Evolutionary conservation across 2,888 invertebrate genomes (phyloP).

Genomic region (Yponomeuta malinellus): DNA sequence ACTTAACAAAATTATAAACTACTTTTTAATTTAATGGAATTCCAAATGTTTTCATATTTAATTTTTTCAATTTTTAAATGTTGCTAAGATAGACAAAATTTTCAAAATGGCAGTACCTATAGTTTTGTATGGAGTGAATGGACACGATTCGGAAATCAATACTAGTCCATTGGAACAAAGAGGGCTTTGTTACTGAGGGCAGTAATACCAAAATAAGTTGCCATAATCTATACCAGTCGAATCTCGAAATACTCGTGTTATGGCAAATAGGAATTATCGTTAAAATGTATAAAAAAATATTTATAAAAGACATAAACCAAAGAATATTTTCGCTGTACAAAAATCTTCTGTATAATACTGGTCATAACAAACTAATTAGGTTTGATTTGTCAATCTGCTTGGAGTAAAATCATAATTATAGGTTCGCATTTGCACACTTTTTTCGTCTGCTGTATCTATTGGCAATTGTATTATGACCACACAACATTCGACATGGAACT

Average conservation of each 20-base stretch:
- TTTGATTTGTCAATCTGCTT: neutral
- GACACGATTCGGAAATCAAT: neutral
- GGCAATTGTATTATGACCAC: neutral
- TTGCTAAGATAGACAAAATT: neutral
- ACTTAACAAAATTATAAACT: neutral
- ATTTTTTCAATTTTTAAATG: neutral
- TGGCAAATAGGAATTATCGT: neutral
- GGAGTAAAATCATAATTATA: neutral
- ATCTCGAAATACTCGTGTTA: neutral
- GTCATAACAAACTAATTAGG: neutral
- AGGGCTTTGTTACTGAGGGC: no score
- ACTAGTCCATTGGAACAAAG: neutral
- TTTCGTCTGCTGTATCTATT: neutral
- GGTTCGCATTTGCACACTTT: neutral
- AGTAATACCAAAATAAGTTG: no score
- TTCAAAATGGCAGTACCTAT: conserved; percentile 4
- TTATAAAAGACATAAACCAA: neutral
- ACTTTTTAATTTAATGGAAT: neutral
- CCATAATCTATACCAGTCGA: neutral
- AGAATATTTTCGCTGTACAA: neutral
- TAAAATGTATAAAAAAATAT: neutral
- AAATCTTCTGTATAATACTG: neutral
- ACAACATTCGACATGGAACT: neutral
- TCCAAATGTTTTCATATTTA: neutral
- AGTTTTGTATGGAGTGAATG: neutral